Percentiles rank a stretch among this genome's conserved stretches.
Conservation (phyloP, 2,113 vertebrate genomes). For the Coturnix japonica region DNA sequence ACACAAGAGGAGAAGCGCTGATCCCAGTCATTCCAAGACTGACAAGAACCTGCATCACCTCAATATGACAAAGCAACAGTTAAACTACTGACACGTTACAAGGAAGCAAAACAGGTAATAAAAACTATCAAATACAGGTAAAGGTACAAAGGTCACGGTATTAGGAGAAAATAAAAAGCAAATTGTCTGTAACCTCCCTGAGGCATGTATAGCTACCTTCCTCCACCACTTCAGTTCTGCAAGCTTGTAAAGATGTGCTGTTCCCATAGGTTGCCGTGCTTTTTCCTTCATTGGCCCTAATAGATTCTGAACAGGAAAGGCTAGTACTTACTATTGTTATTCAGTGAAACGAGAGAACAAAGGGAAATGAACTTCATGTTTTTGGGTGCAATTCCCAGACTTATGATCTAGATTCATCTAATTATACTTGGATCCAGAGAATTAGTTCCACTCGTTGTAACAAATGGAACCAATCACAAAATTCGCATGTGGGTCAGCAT, state of each 20-base stretch:
- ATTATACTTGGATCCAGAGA: constrained; percentile 22
- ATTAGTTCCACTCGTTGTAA: constrained; percentile 34
- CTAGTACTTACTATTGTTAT: constrained; percentile 8
- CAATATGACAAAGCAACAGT: background rate
- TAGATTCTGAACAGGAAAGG: background rate
- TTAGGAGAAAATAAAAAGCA: background rate
- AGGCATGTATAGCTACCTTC: background rate
- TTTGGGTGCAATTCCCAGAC: background rate
- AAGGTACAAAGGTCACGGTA: background rate
- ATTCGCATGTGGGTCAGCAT: constrained; percentile 15
- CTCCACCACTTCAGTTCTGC: background rate
- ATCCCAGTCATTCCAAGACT: background rate
- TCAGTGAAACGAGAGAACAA: background rate
- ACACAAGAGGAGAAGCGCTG: background rate
- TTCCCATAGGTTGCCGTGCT: background rate
- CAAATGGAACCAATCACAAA: constrained; percentile 49
- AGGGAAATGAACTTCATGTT: background rate
- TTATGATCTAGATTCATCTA: constrained; percentile 28
- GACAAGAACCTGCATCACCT: background rate
- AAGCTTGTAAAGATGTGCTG: background rate
- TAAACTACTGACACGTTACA: background rate
- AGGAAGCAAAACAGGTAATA: background rate
- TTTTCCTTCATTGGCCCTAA: background rate
- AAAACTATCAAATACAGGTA: background rate
- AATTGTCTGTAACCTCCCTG: background rate